Evolutionary conservation across 2,888 invertebrate species (phyloP), one percentile per base, ranked within the genome.

Genomic region (Drosophila phalerata): DNA sequence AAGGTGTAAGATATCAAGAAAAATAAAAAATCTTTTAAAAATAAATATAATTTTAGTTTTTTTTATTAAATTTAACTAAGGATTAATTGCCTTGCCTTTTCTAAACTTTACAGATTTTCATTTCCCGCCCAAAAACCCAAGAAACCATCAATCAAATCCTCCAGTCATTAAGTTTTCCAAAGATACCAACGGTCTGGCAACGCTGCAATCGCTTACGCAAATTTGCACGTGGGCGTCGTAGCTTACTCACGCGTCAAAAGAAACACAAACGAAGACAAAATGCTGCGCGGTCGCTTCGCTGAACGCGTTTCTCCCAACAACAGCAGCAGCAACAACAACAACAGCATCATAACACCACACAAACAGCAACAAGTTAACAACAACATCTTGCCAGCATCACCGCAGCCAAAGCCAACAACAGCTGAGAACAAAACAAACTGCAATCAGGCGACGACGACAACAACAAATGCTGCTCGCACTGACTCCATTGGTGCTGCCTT

Each of bases 211-310:
- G 64, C 79, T 85, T 89, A 87, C 85, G 85, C 89, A 87, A 88
- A 90, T 76, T 78, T 73, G 88, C 90, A 89, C 89, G 89, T 89
- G 89, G 89, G 89, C 90, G 89, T 89, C 77, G 71, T 69, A 73
- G 87, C 87, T 85, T 88, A 88, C 85, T 85, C 85, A 88, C 85
- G 89, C 89, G 87, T 85, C 89, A 88, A 85, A 85, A 85, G 81
- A 79, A 86, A 88, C 82, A 77, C 85, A 89, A 89, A 87, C 85
- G 85, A 80, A 89, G 86, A 88, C 89, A 89, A 88, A 86, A 85
- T 78, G 79, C 83, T 84, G 74, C 73, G 45, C 73, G 48, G 69
- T 68, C 56, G 52, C 75, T 42, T 40, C 55, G 66, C 65, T 77
- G 80, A 79, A 69, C 81, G 88, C 85, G 85, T 85, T 85, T 88